Conservation (phyloP, 2,888 invertebrate species). For the Nysson spinosus region DNA sequence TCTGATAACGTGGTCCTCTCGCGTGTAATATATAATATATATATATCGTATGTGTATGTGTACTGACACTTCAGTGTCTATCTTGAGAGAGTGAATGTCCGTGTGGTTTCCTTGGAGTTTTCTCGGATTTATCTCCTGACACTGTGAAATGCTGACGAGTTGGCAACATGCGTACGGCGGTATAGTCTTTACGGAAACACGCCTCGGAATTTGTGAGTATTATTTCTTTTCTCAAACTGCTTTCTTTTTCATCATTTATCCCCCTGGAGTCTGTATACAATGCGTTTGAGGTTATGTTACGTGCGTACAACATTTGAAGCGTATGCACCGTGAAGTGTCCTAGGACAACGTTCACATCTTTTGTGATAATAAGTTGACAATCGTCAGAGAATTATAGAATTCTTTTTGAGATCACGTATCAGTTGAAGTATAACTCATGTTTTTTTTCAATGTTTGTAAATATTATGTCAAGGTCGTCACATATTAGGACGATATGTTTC, state of each 20-base stretch:
- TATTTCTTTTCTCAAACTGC: neutral
- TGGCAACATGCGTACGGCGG: conserved; percentile 65
- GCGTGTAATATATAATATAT: too few species aligned
- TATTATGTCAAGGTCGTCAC: too few species aligned
- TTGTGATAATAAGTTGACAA: too few species aligned
- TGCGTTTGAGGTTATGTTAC: conserved; percentile 42
- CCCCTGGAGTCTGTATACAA: neutral
- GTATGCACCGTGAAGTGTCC: too few species aligned
- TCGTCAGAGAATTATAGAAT: too few species aligned
- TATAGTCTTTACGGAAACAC: conserved; percentile 64
- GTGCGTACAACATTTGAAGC: conserved; percentile 36
- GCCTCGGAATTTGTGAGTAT: conserved; percentile 64
- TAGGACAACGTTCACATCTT: too few species aligned
- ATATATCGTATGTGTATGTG: too few species aligned
- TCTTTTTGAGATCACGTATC: too few species aligned
- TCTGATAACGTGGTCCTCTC: too few species aligned
- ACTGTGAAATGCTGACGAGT: conserved; percentile 72
- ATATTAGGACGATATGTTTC: too few species aligned
- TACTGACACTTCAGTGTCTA: conserved; percentile 21
- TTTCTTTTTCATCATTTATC: neutral
- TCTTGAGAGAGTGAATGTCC: conserved; percentile 30
- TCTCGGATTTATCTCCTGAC: conserved; percentile 57
- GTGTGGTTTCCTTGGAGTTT: conserved; percentile 50
- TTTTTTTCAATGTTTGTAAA: too few species aligned
- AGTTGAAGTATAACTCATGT: too few species aligned